Evolutionary conservation across 1,140 invertebrate genomes (phyloP).

Genomic region (Nymphalis io): DNA sequence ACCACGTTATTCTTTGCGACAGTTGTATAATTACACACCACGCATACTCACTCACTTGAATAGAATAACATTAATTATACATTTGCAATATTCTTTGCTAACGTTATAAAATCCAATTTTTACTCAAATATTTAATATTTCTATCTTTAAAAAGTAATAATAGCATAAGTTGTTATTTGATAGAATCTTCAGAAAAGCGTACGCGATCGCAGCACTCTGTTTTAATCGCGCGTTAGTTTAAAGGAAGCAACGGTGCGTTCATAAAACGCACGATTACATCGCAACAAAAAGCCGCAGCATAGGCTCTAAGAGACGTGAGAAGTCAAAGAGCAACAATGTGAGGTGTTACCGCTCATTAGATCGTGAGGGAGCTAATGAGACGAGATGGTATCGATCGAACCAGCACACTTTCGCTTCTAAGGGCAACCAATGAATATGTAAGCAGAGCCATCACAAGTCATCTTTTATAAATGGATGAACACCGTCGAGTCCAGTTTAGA

Average conservation of each 20-base stretch:
- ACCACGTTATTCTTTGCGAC: no score
- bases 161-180: background rate
- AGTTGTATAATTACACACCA: no score
- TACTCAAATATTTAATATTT: no score
- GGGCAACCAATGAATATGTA: slow-evolving; percentile 48
- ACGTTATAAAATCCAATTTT: no score
- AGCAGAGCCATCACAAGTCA: slow-evolving; percentile 16
- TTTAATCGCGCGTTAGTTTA: background rate
- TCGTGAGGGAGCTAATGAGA: slow-evolving; percentile 67
- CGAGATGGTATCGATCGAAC: slow-evolving; percentile 55
- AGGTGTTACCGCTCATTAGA: slow-evolving; percentile 63
- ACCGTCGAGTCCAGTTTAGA: background rate
- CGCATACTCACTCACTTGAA: no score
- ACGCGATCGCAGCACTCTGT: background rate
- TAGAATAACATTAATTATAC: no score
- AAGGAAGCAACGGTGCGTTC: background rate
- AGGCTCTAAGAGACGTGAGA: slow-evolving; percentile 22
- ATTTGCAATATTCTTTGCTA: no score
- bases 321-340: slow-evolving; percentile 49
- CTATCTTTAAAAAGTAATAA: no score
- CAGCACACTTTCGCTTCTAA: slow-evolving; percentile 65
- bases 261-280: slow-evolving; percentile 8
- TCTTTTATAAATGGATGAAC: background rate
- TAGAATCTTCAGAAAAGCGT: background rate
- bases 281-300: slow-evolving; percentile 8